Evolutionary conservation across 2,888 invertebrate genomes (phyloP).

Genomic region (Coelogynopora nodosa): DNA sequence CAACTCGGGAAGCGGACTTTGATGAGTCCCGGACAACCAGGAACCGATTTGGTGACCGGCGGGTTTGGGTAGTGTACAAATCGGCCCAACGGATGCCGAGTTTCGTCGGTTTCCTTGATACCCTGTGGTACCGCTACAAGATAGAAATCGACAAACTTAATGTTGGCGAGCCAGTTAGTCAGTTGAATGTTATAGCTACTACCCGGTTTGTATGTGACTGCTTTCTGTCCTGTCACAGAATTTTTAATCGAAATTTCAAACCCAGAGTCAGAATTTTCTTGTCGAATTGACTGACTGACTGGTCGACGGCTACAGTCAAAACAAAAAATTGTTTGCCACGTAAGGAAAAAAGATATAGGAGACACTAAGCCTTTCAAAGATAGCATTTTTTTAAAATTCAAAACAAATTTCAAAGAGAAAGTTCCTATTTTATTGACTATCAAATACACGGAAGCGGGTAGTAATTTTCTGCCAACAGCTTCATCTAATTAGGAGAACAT

Average conservation of each 20-base stretch:
- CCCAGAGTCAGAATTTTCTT: neutral
- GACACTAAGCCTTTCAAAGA: no score
- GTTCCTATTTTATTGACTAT: no score
- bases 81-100: neutral
- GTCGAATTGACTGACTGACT: neutral
- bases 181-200: neutral
- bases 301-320: neutral
- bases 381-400: no score
- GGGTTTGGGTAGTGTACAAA: neutral
- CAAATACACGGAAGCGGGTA: no score
- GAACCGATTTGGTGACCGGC: neutral
- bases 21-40: neutral
- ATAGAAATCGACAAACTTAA: constrained; percentile 10
- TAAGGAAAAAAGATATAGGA: no score
- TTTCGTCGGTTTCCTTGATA: neutral
- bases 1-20: neutral
- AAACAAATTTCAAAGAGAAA: no score
- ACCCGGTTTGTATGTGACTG: neutral
- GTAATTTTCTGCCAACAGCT: no score
- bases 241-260: neutral
- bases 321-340: no score
- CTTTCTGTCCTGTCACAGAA: neutral
- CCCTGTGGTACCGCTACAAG: neutral
- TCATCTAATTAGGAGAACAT: no score
- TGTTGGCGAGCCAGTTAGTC: constrained; percentile 1